phyloP scores from a whole-genome alignment of 2,797 vertebrate genomes.

The Acrossocheilus fasciatus region DNA sequence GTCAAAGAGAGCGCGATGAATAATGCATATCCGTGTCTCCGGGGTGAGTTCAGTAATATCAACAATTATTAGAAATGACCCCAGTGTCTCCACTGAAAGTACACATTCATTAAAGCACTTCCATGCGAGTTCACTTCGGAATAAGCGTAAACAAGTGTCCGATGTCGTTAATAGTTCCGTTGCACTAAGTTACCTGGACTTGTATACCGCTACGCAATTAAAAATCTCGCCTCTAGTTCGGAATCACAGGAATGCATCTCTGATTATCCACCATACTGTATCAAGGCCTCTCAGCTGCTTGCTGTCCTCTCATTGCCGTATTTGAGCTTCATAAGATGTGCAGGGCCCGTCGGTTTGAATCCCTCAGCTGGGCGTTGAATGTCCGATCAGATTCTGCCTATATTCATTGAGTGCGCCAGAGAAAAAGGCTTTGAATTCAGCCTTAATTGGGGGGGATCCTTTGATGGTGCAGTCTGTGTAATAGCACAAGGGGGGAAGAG shows the following conservation, averaged over 20 bases:
- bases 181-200: slow-evolving; percentile 29
- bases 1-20: slow-evolving; percentile 59
- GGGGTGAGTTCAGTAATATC: slow-evolving; percentile 65
- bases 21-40: slow-evolving; percentile 64
- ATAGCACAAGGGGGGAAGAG: slow-evolving; percentile 14
- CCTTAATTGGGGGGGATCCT: slow-evolving; percentile 54
- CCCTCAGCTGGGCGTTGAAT: slow-evolving; percentile 37
- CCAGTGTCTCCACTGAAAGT: slow-evolving; percentile 54
- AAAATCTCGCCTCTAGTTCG: background rate
- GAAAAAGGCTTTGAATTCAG: slow-evolving; percentile 40
- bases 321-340: slow-evolving; percentile 42
- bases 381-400: slow-evolving; percentile 37
- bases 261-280: slow-evolving; percentile 6
- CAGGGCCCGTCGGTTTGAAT: slow-evolving; percentile 32
- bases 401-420: background rate
- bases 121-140: slow-evolving; percentile 35
- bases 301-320: slow-evolving; percentile 16
- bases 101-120: slow-evolving; percentile 63
- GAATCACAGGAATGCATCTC: slow-evolving; percentile 14
- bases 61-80: slow-evolving; percentile 68
- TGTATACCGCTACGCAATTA: slow-evolving; percentile 3
- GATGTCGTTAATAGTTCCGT: slow-evolving; percentile 37
- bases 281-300: slow-evolving; percentile 8
- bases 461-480: slow-evolving; percentile 52
- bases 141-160: slow-evolving; percentile 38